Evolutionary conservation across 2,113 vertebrate genomes (phyloP), one percentile per base, ranked within the genome.

Genomic region (Pangasianodon gigas): DNA sequence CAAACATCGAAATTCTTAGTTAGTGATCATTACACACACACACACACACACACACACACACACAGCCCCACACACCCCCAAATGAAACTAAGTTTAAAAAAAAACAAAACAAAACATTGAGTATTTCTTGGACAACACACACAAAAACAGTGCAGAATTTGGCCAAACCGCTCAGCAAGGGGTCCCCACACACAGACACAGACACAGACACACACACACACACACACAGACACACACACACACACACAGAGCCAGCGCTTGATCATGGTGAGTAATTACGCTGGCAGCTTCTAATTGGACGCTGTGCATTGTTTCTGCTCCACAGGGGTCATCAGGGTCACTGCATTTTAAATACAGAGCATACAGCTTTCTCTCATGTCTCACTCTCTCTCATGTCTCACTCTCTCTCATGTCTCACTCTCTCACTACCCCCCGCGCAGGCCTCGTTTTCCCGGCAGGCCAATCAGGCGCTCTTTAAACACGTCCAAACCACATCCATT

Each of bases 251-350:
- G 41, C 6, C 65, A 46, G 52, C 41, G 56, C 84, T 84, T 87
- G 46, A 58, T 91, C 51, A 60, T 3, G 54, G 54, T 71, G 46
- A 91, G 88, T 90, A 90, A 91, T 91, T 90, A 90, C 86, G 51
- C 60, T 69, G 67, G 24, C 77, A 65, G 82, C 62, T 88, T 85
- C 86, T 85, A 90, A 91, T 90, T 89, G 86, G 88, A 85, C 14
- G n/a, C 75, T 41, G 69, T 44, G 14, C 24, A 89, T 48, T 79
- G 79, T 84, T 84, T 84, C 88, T 54, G 54, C 85, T 41, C 65
- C 48, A 51, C 54, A 8, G 58, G 88, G 88, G 85, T 89, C 90
- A 69, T 10, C 19, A 32, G 56, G 88, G 88, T 89, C 90, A 91
- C 0, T n/a, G 52, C 52, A 46, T 51, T 89, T 86, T n/a, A 91